A percentile compares a stretch with the other conserved stretches of the same genome.
phyloP scores from a whole-genome alignment of 2,888 invertebrate genomes.

The Mellilla xanthometata region DNA sequence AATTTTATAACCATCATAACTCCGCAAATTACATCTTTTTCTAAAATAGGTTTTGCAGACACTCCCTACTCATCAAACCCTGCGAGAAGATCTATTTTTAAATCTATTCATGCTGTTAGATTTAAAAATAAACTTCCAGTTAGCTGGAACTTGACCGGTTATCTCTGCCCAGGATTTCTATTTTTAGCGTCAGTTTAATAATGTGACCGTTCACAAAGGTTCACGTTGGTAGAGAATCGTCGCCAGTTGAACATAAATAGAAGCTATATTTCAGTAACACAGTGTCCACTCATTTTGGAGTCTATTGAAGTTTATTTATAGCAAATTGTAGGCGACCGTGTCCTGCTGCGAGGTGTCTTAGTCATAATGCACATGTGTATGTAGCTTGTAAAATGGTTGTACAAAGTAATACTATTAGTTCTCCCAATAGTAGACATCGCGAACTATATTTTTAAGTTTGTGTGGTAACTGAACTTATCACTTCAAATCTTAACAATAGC shows the following conservation, averaged over 20 bases:
- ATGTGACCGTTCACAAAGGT: slow-evolving; percentile 52
- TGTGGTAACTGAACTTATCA: too few species aligned
- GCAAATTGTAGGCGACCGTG: slow-evolving; percentile 13
- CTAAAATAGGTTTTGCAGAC: too few species aligned
- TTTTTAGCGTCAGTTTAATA: slow-evolving; percentile 65
- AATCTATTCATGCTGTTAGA: slow-evolving; percentile 55
- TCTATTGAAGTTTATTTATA: slow-evolving; percentile 17
- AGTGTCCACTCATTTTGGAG: slow-evolving; percentile 18
- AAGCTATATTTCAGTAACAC: slow-evolving; percentile 18
- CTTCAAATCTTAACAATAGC: too few species aligned
- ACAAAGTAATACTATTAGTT: too few species aligned
- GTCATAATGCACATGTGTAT: too few species aligned
- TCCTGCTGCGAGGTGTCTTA: slow-evolving; percentile 2
- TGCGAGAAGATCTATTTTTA: too few species aligned
- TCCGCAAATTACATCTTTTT: too few species aligned
- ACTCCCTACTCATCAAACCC: too few species aligned
- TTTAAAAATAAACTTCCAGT: slow-evolving; percentile 55
- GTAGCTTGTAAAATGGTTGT: neutral
- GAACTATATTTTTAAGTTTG: too few species aligned
- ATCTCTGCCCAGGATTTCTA: slow-evolving; percentile 56
- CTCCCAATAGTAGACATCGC: too few species aligned
- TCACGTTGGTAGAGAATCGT: slow-evolving; percentile 17
- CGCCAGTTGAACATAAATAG: slow-evolving; percentile 14
- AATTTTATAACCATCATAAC: too few species aligned
- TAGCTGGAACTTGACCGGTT: slow-evolving; percentile 61